A percentile compares a stretch with the other conserved stretches of the same genome.
phyloP scores from a whole-genome alignment of 2,888 invertebrate genomes.

The Slavum lentiscoides region DNA sequence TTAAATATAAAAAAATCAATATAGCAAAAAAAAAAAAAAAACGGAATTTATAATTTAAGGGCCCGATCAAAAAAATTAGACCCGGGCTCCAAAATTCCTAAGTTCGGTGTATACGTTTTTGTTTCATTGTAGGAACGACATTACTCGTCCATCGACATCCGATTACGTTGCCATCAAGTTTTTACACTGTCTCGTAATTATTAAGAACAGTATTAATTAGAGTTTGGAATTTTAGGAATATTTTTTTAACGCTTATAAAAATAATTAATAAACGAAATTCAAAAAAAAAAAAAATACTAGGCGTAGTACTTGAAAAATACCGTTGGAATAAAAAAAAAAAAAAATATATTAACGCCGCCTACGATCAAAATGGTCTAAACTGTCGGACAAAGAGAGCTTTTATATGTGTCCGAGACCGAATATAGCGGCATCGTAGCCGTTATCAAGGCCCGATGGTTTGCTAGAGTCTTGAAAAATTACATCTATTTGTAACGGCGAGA shows the following conservation, averaged over 20 bases:
- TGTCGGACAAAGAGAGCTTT: not conserved
- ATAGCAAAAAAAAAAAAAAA: too few relatives aligned
- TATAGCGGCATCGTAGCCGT: not conserved
- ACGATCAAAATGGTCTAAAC: not conserved
- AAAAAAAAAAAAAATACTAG: not conserved
- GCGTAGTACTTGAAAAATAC: not conserved
- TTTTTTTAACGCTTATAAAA: not conserved
- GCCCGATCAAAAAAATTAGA: too few relatives aligned
- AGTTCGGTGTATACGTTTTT: too few relatives aligned
- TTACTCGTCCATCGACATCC: not conserved
- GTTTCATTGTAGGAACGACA: not conserved
- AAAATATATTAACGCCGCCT: not conserved
- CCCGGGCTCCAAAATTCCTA: too few relatives aligned
- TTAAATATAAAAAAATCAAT: too few relatives aligned
- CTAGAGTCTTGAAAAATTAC: constrained; percentile 31
- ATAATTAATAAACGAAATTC: not conserved
- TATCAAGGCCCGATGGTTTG: not conserved
- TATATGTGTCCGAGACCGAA: not conserved
- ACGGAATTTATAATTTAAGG: too few relatives aligned
- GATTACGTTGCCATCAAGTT: not conserved
- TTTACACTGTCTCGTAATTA: not conserved
- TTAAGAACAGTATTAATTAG: not conserved
- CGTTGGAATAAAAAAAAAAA: constrained; percentile 15
- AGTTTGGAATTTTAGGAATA: not conserved
- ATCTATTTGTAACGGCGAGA: constrained; percentile 34